Evolutionary conservation across 2,113 vertebrate genomes (phyloP), one percentile per base, ranked within the genome.

Genomic region (Leucopsar rothschildi): DNA sequence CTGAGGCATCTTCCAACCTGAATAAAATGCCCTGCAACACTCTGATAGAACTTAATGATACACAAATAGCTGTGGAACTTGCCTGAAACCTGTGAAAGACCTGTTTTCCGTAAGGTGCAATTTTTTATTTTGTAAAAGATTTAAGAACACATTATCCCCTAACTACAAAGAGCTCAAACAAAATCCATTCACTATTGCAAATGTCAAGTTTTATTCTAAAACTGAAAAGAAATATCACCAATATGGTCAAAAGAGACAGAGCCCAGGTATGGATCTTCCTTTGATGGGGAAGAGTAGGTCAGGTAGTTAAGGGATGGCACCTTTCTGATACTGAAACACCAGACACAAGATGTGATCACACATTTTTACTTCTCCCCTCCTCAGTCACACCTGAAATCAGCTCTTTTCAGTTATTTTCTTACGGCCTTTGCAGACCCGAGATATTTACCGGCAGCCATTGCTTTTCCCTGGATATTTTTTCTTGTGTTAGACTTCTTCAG

Each of bases 361-460:
- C 3, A 33, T 50, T 68, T 86, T 25, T 77, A 15, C 22, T 82
- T 63, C 42, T 31, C 7, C 27, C 23, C 14, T 80, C 29, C 53
- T 16, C 19, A 14, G 44, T 40, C 33, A 80, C 59, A 73, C 37
- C 29, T 39, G 29, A 53, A 82, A 80, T 79, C 65, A 60, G 27
- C 4, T 80, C 18, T 77, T 86, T 72, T 12, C 35, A 42, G 13
- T 12, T 52, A 53, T 71, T 88, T 88, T 69, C 44, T 61, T 65
- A 60, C 0, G 6, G 35, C 25, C 73, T 56, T 42, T 94, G 56
- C 33, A n/a, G 15, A 90, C 17, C 45, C 50, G n/a, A 82, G 82
- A 88, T 91, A 82, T 84, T 98, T 98, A 99, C 99, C 98, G 6
- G 99, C 98, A 98, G 99, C 98, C 99, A 99, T 99, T 88, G 97